Base-by-base conservation (phyloP, 2,888 invertebrate species). In the Elegia similella region DNA sequence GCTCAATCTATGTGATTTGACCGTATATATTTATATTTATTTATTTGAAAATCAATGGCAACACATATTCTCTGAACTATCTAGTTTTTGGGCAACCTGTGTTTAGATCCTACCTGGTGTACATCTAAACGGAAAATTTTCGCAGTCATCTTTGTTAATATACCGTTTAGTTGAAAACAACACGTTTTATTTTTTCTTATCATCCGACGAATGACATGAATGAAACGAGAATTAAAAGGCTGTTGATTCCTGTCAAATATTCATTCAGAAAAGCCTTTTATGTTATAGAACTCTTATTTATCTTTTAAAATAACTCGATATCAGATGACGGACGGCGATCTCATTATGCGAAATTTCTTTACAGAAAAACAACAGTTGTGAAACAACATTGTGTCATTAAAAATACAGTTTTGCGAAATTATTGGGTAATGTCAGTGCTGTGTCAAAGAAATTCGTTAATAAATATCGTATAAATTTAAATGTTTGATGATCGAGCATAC, bases 361-460 rank as follows among this genome's bases (percentile, higher is more conserved):
- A 29, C 23, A 10, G 46, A 23, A 46, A 23, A 23, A 46, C 12
- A 46, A 46, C 12, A 46, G 8, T 12, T 46, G 15, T 16, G 8
- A 44, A 17, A 23, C 16, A 23, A 23, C 46, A 23, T 46, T 23
- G n/a, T 12, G 10, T 46, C 46, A 23, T 46, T 46, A 46, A 46
- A 46, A 46, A 46, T 29, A 46, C 23, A 38, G 38, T 38, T 38
- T 38, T 38, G n/a, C n/a, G 2, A 46, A 23, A 17, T 23, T 23
- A 23, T 46, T 46, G 46, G 46, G 23, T 17, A 46, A 23, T 46
- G 23, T 23, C 46, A n/a, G 29, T 6, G 23, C 30, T 32, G 8
- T 50, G 12, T 30, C 7, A 48, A 38, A 48, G n/a, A 34, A 30
- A 50, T 50, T 50, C 50, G 46, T n/a, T 46, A 46, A 46, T 46